phyloP scores from a whole-genome alignment of 1,140 invertebrate species.

The Tetramorium simillimum region DNA sequence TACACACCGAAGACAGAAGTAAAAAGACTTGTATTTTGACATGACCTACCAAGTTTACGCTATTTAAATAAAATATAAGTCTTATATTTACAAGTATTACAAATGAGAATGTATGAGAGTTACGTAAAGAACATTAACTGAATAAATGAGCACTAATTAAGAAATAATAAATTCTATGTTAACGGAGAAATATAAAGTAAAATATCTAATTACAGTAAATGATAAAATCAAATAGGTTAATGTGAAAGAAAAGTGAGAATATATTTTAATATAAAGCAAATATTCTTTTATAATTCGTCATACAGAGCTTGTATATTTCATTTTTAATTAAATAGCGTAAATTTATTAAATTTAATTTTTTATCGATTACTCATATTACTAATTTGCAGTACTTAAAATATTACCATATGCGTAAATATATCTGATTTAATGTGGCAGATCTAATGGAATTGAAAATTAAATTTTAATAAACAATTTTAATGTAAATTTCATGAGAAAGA shows the following conservation, averaged over 20 bases:
- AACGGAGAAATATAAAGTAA: background rate
- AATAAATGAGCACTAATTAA: background rate
- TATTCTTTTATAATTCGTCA: background rate
- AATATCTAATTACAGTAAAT: conserved; percentile 16
- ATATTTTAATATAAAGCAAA: background rate
- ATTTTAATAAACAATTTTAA: conserved; percentile 5
- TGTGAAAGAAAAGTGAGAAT: background rate
- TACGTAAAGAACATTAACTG: conserved; percentile 7
- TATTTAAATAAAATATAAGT: background rate
- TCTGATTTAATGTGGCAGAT: background rate
- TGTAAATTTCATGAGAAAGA: background rate
- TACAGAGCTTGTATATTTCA: background rate
- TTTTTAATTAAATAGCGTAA: background rate
- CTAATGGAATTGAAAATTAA: background rate
- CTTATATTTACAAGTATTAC: background rate
- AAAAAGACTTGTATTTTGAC: conserved; percentile 27
- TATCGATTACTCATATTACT: background rate
- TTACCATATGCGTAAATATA: background rate
- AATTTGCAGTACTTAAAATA: background rate
- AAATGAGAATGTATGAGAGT: background rate
- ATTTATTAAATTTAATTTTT: background rate
- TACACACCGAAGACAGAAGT: background rate
- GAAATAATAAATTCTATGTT: background rate
- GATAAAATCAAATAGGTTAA: background rate
- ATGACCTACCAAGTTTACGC: background rate